These are phyloP conservation scores for Epiperipatus broadwayi DNA, from an alignment of 2,888 invertebrate species.

Conservation along the genomic window DNA sequence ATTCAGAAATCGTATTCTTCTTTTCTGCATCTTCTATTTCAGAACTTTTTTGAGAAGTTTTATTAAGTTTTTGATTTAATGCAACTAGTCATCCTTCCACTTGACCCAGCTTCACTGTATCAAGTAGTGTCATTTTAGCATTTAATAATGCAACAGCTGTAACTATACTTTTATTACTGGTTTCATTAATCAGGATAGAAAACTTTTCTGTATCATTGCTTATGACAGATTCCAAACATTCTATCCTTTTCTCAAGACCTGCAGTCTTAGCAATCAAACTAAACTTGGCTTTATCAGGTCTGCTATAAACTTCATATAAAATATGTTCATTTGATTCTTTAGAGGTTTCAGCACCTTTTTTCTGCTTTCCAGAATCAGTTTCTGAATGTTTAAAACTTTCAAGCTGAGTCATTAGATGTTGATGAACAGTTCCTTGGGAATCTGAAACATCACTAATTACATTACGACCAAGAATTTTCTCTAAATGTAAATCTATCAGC, in stretches of 20 bases:
- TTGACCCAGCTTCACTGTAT: constrained; percentile 57
- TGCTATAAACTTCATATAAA: constrained; percentile 44
- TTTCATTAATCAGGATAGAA: constrained; percentile 21
- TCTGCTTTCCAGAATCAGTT: too few species aligned
- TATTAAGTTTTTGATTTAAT: constrained; percentile 55
- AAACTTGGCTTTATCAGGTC: constrained; percentile 45
- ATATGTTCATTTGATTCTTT: constrained; percentile 27
- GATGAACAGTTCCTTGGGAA: constrained; percentile 41
- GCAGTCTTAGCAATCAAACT: constrained; percentile 57
- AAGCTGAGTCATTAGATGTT: constrained; percentile 44
- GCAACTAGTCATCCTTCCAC: constrained; percentile 59
- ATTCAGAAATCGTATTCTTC: constrained; percentile 47
- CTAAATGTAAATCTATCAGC: constrained; percentile 42
- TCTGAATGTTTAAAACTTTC: constrained; percentile 48
- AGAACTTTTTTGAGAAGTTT: constrained; percentile 41
- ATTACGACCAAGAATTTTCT: constrained; percentile 48
- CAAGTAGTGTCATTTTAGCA: constrained; percentile 56
- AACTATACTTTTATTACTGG: constrained; percentile 32
- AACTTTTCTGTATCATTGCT: constrained; percentile 64
- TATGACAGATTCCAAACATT: constrained; percentile 59
- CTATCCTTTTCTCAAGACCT: constrained; percentile 62
- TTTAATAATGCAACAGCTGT: constrained; percentile 51
- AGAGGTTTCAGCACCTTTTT: too few species aligned
- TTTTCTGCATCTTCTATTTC: constrained; percentile 33
- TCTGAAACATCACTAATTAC: constrained; percentile 39